Conservation (phyloP, 2,888 invertebrate species). For the Prionchulus punctatus region DNA sequence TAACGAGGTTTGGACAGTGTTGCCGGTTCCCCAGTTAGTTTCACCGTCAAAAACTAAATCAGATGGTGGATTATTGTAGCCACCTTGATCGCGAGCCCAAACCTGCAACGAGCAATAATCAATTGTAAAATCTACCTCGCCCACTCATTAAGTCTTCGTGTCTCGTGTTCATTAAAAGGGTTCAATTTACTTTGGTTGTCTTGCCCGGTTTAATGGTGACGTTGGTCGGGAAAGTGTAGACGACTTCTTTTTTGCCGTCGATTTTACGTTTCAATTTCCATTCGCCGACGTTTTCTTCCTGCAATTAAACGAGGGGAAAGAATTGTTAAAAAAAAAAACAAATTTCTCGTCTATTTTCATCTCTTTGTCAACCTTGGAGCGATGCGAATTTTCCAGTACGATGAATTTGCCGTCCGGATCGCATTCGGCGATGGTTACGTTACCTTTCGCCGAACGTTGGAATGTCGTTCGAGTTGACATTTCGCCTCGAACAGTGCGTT, state of each 20-base stretch:
- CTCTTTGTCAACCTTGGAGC: slow-evolving; percentile 28
- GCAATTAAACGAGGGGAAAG: slow-evolving; percentile 7
- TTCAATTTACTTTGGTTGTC: slow-evolving; percentile 14
- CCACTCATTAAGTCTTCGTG: too few relatives aligned
- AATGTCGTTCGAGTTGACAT: slow-evolving; percentile 41
- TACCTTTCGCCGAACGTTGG: slow-evolving; percentile 40
- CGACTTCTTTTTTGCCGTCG: slow-evolving; percentile 25
- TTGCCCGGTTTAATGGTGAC: slow-evolving; percentile 18
- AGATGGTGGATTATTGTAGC: slow-evolving; percentile 27
- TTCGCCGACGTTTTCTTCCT: slow-evolving; percentile 34
- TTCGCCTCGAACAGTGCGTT: slow-evolving; percentile 22
- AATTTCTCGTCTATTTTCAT: too few relatives aligned
- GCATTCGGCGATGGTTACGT: slow-evolving; percentile 36
- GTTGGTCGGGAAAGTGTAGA: slow-evolving; percentile 19
- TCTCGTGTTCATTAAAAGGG: too few relatives aligned
- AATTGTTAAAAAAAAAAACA: neutral
- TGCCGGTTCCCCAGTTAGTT: slow-evolving; percentile 38
- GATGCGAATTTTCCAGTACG: slow-evolving; percentile 38
- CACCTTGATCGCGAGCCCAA: slow-evolving; percentile 34
- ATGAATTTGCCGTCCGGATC: slow-evolving; percentile 37
- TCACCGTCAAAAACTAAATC: slow-evolving; percentile 29
- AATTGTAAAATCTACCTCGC: too few relatives aligned
- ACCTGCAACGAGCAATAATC: slow-evolving; percentile 29
- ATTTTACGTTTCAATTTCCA: slow-evolving; percentile 32
- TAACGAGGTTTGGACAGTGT: slow-evolving; percentile 37